A percentile compares a stretch with the other conserved stretches of the same genome.
phyloP scores from a whole-genome alignment of 2,888 invertebrate genomes.

The Ichneumoninae sp. region DNA sequence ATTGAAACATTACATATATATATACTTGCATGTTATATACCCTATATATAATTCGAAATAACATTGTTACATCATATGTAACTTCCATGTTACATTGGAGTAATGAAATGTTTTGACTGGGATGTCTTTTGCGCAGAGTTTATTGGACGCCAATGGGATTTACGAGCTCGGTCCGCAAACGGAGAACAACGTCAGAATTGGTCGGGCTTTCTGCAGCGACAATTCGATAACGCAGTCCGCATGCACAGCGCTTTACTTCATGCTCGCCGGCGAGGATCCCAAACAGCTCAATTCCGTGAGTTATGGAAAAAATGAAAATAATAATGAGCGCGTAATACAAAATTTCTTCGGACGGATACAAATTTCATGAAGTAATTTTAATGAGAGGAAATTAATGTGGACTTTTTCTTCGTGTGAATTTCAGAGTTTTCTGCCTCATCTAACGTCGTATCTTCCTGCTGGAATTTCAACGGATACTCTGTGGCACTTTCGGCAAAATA shows the following conservation, averaged over 20 bases:
- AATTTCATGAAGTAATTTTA: neutral
- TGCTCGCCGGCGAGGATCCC: constrained; percentile 58
- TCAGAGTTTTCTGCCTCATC: constrained; percentile 61
- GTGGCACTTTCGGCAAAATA: constrained; percentile 62
- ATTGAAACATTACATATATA: too few relatives aligned
- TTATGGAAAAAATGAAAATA: neutral
- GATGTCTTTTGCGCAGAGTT: constrained; percentile 21
- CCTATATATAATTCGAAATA: neutral
- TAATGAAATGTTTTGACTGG: neutral
- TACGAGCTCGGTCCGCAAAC: constrained; percentile 65
- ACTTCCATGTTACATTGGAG: neutral
- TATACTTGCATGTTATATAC: too few relatives aligned
- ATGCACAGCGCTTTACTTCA: constrained; percentile 47
- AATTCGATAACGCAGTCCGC: constrained; percentile 37
- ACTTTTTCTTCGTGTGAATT: constrained; percentile 12
- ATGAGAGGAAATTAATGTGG: neutral
- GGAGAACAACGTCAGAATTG: constrained; percentile 49
- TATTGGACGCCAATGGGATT: constrained; percentile 51
- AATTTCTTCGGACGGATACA: neutral
- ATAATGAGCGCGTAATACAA: neutral
- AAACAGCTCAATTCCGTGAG: constrained; percentile 65
- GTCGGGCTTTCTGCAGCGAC: constrained; percentile 57
- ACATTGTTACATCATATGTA: neutral
- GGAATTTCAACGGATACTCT: constrained; percentile 56
- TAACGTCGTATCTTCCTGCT: constrained; percentile 60